A percentile compares a stretch with the other conserved stretches of the same genome.
Evolutionary conservation across 2,888 invertebrate genomes (phyloP).

Genomic region (Adela reaumurella): DNA sequence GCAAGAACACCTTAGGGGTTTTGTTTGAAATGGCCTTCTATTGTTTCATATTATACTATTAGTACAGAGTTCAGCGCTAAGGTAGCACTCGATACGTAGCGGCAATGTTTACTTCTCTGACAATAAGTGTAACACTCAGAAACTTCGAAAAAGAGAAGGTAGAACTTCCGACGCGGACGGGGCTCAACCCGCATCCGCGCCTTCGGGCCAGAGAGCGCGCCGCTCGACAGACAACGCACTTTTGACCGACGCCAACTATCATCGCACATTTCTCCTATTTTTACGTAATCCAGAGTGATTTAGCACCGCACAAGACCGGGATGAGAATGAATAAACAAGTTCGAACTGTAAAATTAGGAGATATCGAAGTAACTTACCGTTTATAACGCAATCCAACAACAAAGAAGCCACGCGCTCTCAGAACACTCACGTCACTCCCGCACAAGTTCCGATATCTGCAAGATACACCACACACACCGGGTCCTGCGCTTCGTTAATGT

Average conservation of each 20-base stretch:
- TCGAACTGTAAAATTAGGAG: conserved; percentile 1
- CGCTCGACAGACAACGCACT: not conserved
- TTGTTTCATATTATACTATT: too few relatives aligned
- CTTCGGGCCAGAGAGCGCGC: not conserved
- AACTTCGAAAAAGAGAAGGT: too few relatives aligned
- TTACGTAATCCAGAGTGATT: not conserved
- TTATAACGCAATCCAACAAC: conserved; percentile 52
- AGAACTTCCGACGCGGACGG: too few relatives aligned
- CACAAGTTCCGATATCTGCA: conserved; percentile 2
- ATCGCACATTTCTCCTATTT: not conserved
- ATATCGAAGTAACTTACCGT: conserved; percentile 34
- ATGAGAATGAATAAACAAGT: conserved; percentile 2
- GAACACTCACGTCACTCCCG: conserved; percentile 19
- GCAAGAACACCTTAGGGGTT: too few relatives aligned
- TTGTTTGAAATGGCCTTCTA: too few relatives aligned
- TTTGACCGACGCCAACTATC: not conserved
- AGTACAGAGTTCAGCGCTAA: too few relatives aligned
- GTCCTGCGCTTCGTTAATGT: not conserved
- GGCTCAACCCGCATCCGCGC: not conserved
- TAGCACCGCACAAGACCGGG: not conserved
- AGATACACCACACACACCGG: not conserved
- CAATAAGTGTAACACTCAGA: too few relatives aligned
- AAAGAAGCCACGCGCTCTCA: conserved; percentile 59
- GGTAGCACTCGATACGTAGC: too few relatives aligned
- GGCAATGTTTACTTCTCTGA: too few relatives aligned